These are phyloP conservation scores for Chymomyza fuscimana DNA, from an alignment of 2,888 invertebrate species.

Conservation along the genomic window DNA sequence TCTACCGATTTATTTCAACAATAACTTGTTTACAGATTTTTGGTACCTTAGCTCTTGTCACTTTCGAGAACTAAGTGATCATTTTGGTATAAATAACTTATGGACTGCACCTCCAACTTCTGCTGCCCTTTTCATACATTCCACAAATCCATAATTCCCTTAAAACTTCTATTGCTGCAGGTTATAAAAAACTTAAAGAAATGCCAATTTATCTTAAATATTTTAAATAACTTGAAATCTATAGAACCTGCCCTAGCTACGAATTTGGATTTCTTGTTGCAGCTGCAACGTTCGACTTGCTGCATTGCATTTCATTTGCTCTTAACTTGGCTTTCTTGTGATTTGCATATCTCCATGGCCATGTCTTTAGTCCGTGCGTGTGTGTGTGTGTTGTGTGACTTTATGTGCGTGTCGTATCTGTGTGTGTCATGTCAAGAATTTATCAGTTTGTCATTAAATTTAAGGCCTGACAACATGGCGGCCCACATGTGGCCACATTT, in stretches of 20 bases:
- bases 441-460: conserved; percentile 52
- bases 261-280: background rate
- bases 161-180: too few species aligned
- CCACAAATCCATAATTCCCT: too few species aligned
- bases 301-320: conserved; percentile 7
- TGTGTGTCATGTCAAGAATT: conserved; percentile 41
- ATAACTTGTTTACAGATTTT: too few species aligned
- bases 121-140: too few species aligned
- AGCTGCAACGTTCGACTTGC: conserved; percentile 11
- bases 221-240: background rate
- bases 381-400: conserved; percentile 14
- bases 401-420: background rate
- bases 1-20: too few species aligned
- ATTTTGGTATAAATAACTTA: too few species aligned
- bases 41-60: too few species aligned
- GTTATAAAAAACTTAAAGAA: background rate
- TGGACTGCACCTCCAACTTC: too few species aligned
- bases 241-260: background rate
- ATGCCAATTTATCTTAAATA: background rate
- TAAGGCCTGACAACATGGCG: conserved; percentile 5
- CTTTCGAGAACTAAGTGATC: too few species aligned
- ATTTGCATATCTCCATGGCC: conserved; percentile 22
- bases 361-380: background rate
- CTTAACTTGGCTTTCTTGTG: conserved; percentile 1
- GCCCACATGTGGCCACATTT: background rate